phyloP scores from a whole-genome alignment of 2,113 vertebrate genomes.

The Bombycilla garrulus region DNA sequence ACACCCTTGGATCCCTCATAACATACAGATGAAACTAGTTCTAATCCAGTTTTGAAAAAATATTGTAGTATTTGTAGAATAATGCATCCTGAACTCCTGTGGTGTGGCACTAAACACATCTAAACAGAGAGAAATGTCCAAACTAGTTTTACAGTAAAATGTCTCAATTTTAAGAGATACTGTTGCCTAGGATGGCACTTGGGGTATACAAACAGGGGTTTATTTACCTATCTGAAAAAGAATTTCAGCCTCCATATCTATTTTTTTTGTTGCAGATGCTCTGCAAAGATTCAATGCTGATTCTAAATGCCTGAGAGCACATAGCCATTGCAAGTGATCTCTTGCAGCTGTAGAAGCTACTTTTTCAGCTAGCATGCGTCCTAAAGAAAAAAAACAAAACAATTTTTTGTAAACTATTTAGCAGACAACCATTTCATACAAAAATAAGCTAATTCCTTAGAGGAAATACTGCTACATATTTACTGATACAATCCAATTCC shows the following conservation, averaged over 20 bases:
- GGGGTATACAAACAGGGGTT: background rate
- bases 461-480: background rate
- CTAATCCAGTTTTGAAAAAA: background rate
- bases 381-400: conserved; percentile 54
- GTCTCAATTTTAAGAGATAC: background rate
- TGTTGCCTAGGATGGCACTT: background rate
- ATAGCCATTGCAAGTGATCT: conserved; percentile 40
- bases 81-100: background rate
- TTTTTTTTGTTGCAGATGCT: conserved; percentile 55
- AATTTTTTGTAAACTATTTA: background rate
- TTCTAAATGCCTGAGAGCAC: conserved; percentile 66
- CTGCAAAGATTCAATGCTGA: conserved; percentile 73
- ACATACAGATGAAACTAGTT: background rate
- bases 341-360: background rate
- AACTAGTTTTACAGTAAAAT: background rate
- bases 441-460: background rate
- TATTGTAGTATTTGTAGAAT: background rate
- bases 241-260: conserved; percentile 79
- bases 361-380: conserved; percentile 62
- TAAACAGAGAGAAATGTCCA: background rate
- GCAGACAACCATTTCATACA: background rate
- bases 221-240: conserved; percentile 81
- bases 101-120: background rate
- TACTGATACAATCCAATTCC: background rate
- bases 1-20: background rate